Conservation (phyloP, 2,113 vertebrate genomes). For the Telmatochromis bifrenatus region DNA sequence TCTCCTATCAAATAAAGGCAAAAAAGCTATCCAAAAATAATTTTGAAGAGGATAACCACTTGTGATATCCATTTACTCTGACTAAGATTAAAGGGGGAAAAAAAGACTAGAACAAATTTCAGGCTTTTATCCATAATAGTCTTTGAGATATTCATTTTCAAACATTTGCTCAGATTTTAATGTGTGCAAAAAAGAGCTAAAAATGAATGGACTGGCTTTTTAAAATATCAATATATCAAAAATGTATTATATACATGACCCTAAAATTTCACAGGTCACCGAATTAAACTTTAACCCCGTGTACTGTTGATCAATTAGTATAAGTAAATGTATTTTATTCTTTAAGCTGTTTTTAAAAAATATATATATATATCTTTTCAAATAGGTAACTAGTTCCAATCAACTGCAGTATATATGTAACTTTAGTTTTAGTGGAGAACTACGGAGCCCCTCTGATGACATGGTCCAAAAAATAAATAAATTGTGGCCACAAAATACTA, state of each 20-base stretch:
- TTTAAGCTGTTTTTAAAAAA: rapidly evolving
- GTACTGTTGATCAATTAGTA: background rate
- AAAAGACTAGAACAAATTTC: background rate
- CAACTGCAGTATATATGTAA: background rate
- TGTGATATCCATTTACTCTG: background rate
- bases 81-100: rapidly evolving
- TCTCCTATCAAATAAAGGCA: background rate
- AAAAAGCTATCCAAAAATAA: background rate
- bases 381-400: background rate
- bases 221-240: background rate
- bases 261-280: background rate
- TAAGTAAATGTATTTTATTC: background rate
- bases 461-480: too few species aligned
- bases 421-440: background rate
- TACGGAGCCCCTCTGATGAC: too few species aligned
- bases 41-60: background rate
- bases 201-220: background rate
- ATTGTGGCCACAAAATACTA: too few species aligned
- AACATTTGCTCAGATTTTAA: background rate
- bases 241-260: background rate
- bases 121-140: background rate
- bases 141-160: background rate
- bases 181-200: background rate
- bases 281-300: background rate
- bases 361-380: too few species aligned